Percentiles rank a stretch among this genome's conserved stretches.
These are phyloP conservation scores for Mohoua ochrocephala DNA, from an alignment of 2,113 vertebrate genomes.

Conservation along the genomic window DNA sequence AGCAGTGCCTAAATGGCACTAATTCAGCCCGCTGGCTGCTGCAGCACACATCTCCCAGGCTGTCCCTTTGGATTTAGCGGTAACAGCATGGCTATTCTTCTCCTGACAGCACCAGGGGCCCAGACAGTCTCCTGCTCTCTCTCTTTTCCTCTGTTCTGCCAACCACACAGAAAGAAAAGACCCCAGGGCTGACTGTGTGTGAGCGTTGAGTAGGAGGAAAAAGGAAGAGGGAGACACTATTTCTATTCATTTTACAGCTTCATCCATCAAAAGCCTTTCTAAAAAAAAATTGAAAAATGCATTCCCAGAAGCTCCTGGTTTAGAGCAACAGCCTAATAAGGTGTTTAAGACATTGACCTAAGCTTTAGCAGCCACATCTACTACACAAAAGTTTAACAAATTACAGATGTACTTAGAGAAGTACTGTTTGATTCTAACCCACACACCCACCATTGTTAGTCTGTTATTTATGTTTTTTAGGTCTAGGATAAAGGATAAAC, in stretches of 20 bases:
- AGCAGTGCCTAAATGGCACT: constrained; percentile 52
- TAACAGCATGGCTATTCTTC: constrained; percentile 54
- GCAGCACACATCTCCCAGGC: constrained; percentile 33
- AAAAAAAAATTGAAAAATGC: background rate
- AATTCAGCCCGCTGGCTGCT: constrained; percentile 56
- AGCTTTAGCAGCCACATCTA: background rate
- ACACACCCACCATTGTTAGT: background rate
- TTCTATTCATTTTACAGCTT: constrained; percentile 66
- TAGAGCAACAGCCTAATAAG: constrained; percentile 37
- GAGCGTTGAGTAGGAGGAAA: constrained; percentile 57
- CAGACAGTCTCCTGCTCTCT: constrained; percentile 48
- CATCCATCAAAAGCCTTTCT: constrained; percentile 46
- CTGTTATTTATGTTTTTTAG: background rate
- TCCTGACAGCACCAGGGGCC: constrained; percentile 54
- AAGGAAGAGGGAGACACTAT: constrained; percentile 66
- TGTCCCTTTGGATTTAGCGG: constrained; percentile 36
- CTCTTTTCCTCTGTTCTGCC: constrained; percentile 48
- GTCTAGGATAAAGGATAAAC: background rate
- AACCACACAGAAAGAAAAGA: constrained; percentile 64
- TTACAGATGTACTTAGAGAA: background rate
- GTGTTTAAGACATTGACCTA: constrained; percentile 13
- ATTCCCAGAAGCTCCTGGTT: constrained; percentile 36
- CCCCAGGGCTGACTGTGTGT: constrained; percentile 55
- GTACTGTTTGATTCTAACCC: background rate
- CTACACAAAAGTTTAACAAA: background rate